These are phyloP conservation scores for Contarinia nasturtii DNA, from an alignment of 1,140 invertebrate species.

Conservation along the genomic window DNA sequence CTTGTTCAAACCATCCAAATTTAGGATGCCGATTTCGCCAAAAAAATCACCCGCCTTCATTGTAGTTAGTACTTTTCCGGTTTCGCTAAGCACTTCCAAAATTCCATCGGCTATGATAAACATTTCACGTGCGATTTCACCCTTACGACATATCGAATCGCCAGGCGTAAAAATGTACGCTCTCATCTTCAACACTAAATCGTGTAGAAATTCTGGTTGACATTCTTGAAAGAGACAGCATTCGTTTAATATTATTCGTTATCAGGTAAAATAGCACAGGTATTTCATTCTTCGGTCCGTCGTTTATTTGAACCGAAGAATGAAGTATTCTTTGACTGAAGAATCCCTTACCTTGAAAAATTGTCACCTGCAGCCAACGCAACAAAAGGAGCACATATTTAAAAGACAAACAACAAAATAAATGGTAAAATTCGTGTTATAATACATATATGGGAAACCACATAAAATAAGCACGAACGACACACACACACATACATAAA, in stretches of 20 bases:
- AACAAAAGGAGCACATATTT: neutral
- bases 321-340: too few species aligned
- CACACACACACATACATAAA: too few species aligned
- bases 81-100: conserved; percentile 87
- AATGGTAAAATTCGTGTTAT: too few species aligned
- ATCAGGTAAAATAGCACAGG: too few species aligned
- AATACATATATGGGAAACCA: too few species aligned
- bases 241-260: too few species aligned
- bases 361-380: conserved; percentile 42
- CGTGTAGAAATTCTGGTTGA: conserved; percentile 91
- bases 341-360: too few species aligned
- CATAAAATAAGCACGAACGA: too few species aligned
- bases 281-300: too few species aligned
- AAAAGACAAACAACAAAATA: too few species aligned
- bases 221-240: too few species aligned
- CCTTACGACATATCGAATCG: conserved; percentile 87
- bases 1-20: conserved; percentile 91
- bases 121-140: conserved; percentile 87
- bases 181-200: conserved; percentile 93
- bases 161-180: conserved; percentile 94
- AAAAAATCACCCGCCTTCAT: conserved; percentile 98
- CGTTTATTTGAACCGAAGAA: too few species aligned
- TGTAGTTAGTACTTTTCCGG: conserved; percentile 76
- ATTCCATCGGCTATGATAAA: conserved; percentile 96
- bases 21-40: conserved; percentile 92